phyloP scores from a whole-genome alignment of 2,888 invertebrate species.

The Ferdinandea cuprea region DNA sequence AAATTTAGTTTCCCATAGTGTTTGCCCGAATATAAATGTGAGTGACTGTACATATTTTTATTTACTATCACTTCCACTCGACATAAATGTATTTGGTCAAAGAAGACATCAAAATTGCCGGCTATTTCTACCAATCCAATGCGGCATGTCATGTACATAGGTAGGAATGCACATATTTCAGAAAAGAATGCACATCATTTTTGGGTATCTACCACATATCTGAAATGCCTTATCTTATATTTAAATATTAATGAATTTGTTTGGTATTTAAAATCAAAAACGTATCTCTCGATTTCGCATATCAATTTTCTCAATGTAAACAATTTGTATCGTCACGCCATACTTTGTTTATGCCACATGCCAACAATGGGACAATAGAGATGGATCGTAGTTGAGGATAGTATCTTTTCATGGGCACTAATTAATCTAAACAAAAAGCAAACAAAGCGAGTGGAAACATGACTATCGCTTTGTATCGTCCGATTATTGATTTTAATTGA shows the following conservation, averaged over 20 bases:
- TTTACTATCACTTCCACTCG: too few species aligned
- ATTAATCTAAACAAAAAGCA: conserved; percentile 16
- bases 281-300: conserved; percentile 21
- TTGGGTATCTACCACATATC: not conserved
- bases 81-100: too few species aligned
- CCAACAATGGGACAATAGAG: not conserved
- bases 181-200: conserved; percentile 8
- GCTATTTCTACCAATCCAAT: conserved; percentile 7
- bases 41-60: too few species aligned
- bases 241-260: conserved; percentile 16
- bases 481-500: conserved; percentile 54
- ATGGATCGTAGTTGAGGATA: not conserved
- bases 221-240: not conserved
- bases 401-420: conserved; percentile 1
- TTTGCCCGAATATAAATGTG: too few species aligned
- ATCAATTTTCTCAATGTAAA: conserved; percentile 37
- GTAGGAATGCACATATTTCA: conserved; percentile 11
- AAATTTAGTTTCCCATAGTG: too few species aligned
- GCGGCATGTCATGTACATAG: not conserved
- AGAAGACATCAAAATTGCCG: conserved; percentile 24
- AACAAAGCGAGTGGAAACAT: not conserved
- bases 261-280: conserved; percentile 16
- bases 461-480: not conserved
- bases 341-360: too few species aligned
- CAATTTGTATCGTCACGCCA: too few species aligned